Conservation (phyloP, 2,797 vertebrate species). For the Tamandua tetradactyla region DNA sequence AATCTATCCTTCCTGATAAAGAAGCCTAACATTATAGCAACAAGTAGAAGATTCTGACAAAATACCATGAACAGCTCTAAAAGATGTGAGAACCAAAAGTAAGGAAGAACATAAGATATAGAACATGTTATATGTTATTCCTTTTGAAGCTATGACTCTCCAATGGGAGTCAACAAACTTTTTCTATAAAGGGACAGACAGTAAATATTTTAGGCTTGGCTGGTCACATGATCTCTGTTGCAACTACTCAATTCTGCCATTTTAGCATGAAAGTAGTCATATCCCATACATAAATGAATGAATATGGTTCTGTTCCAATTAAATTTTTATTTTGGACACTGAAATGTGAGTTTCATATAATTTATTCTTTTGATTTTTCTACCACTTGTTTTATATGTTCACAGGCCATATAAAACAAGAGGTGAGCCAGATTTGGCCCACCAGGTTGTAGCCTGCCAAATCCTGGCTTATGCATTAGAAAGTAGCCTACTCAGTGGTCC, state of each 20-base stretch:
- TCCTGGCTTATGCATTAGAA: neutral
- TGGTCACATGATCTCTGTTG: neutral
- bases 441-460: neutral
- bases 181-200: neutral
- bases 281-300: neutral
- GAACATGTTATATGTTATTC: neutral
- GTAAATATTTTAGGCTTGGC: neutral
- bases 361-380: constrained; percentile 40
- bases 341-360: constrained; percentile 40
- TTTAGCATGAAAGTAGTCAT: neutral
- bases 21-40: neutral
- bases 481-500: neutral
- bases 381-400: constrained; percentile 28
- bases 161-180: neutral
- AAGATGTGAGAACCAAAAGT: neutral
- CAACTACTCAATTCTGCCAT: neutral
- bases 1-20: constrained; percentile 36
- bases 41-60: neutral
- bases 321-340: neutral
- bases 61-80: neutral
- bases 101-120: neutral
- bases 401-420: constrained; percentile 1
- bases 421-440: neutral
- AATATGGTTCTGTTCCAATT: neutral
- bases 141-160: neutral